Percentiles rank a stretch among this genome's conserved stretches.
Conservation (phyloP, 2,888 invertebrate species). For the Watsonalla cultraria region DNA sequence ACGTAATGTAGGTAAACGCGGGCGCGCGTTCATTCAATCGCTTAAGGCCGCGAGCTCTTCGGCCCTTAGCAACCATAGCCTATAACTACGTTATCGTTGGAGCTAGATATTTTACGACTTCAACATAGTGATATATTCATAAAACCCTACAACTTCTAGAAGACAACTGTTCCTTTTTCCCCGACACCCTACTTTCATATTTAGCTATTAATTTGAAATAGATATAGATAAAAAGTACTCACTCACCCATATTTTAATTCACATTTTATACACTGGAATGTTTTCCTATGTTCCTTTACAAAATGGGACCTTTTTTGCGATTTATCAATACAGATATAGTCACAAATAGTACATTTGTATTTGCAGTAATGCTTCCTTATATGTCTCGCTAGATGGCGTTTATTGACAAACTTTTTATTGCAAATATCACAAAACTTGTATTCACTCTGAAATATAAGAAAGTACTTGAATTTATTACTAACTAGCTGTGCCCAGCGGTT, state of each 20-base stretch:
- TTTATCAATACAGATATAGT: background rate
- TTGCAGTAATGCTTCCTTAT: background rate
- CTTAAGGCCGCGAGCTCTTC: too few species aligned
- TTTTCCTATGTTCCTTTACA: background rate
- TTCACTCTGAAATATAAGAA: background rate
- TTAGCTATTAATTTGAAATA: too few species aligned
- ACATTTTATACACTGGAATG: slow-evolving; percentile 2
- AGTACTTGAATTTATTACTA: background rate
- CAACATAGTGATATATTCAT: too few species aligned
- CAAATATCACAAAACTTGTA: background rate
- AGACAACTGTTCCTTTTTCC: too few species aligned
- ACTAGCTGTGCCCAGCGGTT: too few species aligned
- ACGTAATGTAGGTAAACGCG: too few species aligned
- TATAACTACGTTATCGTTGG: too few species aligned
- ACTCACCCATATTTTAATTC: slow-evolving; percentile 1
- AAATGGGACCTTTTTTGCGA: background rate
- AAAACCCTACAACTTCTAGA: too few species aligned
- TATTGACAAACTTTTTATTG: background rate
- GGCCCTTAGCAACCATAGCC: too few species aligned
- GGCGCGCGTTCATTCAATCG: too few species aligned
- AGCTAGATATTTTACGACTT: too few species aligned
- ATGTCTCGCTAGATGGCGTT: background rate
- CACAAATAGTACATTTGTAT: background rate
- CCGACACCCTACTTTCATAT: too few species aligned
- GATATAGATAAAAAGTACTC: background rate